These are phyloP conservation scores for Cossypha heuglini DNA, from an alignment of 2,797 vertebrate species.

Conservation along the genomic window DNA sequence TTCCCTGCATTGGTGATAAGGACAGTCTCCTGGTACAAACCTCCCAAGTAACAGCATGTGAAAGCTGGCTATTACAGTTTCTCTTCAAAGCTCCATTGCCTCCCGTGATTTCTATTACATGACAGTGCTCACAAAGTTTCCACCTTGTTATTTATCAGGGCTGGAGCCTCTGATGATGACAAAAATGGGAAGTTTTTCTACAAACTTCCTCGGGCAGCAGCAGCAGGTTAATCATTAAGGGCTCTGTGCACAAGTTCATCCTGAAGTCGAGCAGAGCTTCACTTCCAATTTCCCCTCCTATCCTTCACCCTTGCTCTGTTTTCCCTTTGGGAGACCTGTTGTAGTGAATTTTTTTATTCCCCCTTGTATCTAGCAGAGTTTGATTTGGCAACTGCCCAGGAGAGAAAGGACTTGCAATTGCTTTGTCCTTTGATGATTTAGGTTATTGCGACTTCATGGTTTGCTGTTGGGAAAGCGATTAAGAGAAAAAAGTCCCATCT, in stretches of 20 bases:
- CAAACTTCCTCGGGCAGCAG: neutral
- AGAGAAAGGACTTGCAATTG: conserved; percentile 39
- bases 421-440: conserved; percentile 25
- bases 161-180: neutral
- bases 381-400: neutral
- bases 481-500: conserved; percentile 9
- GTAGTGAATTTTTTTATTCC: neutral
- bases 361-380: neutral
- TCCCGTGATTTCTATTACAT: neutral
- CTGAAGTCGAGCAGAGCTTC: neutral
- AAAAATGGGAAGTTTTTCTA: neutral
- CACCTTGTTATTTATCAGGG: neutral
- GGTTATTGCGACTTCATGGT: conserved; percentile 34
- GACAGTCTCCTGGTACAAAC: neutral
- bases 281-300: conserved; percentile 7
- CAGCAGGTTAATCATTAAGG: neutral
- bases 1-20: neutral
- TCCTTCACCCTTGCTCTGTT: neutral
- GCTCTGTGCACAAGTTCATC: neutral
- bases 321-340: neutral
- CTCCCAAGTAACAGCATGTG: neutral
- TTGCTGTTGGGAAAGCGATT: conserved; percentile 28
- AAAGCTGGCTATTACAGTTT: neutral
- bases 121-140: neutral
- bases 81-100: neutral